Conservation (phyloP, 2,113 vertebrate species). For the human (Homo sapiens) region DNA sequence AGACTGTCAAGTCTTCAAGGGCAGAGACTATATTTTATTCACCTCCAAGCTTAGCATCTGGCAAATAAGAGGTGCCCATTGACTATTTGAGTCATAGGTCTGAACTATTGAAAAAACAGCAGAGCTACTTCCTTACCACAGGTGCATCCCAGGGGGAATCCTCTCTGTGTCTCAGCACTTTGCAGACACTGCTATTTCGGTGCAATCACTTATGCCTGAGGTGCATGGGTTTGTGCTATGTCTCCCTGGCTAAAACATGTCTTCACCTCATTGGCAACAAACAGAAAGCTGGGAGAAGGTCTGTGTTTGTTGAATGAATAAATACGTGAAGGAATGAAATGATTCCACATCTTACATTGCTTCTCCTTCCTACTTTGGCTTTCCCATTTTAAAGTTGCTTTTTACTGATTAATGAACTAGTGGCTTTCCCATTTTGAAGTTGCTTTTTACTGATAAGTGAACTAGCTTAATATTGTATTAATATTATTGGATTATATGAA, state of each 20-base stretch:
- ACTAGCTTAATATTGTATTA: neutral
- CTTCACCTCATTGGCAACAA: neutral
- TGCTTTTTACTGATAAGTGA: neutral
- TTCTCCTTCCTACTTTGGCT: neutral
- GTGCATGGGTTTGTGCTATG: neutral
- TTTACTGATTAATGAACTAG: neutral
- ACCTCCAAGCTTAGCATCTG: neutral
- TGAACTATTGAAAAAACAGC: neutral
- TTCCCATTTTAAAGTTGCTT: neutral
- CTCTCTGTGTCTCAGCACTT: neutral
- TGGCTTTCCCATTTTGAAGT: neutral
- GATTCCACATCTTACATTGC: neutral
- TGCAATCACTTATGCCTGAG: fast-evolving
- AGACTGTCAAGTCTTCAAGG: no score
- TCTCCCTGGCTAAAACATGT: neutral
- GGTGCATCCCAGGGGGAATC: neutral
- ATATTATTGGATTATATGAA: neutral
- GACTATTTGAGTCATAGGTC: fast-evolving
- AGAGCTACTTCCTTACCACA: no score
- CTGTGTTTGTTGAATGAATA: neutral
- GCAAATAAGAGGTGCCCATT: neutral
- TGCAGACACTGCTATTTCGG: no score
- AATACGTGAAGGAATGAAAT: neutral
- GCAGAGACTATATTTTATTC: neutral
- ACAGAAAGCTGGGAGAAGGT: neutral